These are phyloP conservation scores for Pan troglodytes DNA, from an alignment of 2,113 vertebrate genomes.

Conservation along the genomic window NHGRI_mPanTro3-v2.1_pri NC_072409.2:59499501-59500000, in stretches of 20 bases:
- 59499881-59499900: background rate
- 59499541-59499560: background rate
- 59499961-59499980: background rate
- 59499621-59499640: background rate
- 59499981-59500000: background rate
- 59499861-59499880: background rate
- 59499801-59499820: background rate
- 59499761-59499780: background rate
- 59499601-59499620: background rate
- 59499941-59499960: background rate
- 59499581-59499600: background rate
- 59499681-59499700: background rate
- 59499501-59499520: background rate
- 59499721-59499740: background rate
- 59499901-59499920: background rate
- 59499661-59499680: background rate
- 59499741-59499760: background rate
- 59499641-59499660: background rate
- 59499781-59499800: background rate
- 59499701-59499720: too few species aligned
- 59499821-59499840: background rate
- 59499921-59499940: background rate
- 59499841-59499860: background rate
- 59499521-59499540: background rate
- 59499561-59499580: background rate